phyloP scores from a whole-genome alignment of 2,888 invertebrate species.

The Lycophotia porphyrea region DNA sequence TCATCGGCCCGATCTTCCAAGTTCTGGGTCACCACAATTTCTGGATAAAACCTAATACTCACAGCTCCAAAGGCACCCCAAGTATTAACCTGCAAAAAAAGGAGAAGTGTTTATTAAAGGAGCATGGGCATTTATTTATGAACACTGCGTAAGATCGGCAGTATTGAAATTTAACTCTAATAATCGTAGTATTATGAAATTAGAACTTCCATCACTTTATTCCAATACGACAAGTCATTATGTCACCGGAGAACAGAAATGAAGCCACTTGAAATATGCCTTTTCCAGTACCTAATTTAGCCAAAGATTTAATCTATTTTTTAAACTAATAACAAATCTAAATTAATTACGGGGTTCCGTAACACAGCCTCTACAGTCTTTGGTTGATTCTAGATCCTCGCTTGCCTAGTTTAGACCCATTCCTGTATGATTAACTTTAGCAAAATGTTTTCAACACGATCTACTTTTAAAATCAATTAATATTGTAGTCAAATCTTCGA shows the following conservation, averaged over 20 bases:
- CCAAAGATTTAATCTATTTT: not conserved
- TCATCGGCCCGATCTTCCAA: not conserved
- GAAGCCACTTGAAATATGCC: not conserved
- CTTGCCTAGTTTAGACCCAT: not conserved
- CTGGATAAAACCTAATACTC: constrained; percentile 2
- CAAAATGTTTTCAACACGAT: too few species aligned
- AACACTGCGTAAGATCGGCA: too few species aligned
- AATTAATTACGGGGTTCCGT: not conserved
- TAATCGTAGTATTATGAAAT: too few species aligned
- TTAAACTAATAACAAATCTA: not conserved
- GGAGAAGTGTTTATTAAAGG: not conserved
- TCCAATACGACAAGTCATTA: too few species aligned
- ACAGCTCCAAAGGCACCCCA: constrained; percentile 5
- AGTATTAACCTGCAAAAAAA: not conserved
- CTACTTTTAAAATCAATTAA: not conserved
- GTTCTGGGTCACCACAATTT: not conserved
- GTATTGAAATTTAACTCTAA: too few species aligned
- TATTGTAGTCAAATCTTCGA: not conserved
- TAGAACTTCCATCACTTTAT: too few species aligned
- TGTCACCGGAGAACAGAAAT: not conserved
- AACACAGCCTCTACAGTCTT: not conserved
- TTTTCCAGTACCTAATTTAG: too few species aligned
- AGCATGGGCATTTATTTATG: not conserved
- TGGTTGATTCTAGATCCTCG: not conserved
- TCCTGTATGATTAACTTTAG: not conserved